A percentile compares a stretch with the other conserved stretches of the same genome.
Conservation (phyloP, 2,113 vertebrate genomes). For the Aphyosemion australe region DNA sequence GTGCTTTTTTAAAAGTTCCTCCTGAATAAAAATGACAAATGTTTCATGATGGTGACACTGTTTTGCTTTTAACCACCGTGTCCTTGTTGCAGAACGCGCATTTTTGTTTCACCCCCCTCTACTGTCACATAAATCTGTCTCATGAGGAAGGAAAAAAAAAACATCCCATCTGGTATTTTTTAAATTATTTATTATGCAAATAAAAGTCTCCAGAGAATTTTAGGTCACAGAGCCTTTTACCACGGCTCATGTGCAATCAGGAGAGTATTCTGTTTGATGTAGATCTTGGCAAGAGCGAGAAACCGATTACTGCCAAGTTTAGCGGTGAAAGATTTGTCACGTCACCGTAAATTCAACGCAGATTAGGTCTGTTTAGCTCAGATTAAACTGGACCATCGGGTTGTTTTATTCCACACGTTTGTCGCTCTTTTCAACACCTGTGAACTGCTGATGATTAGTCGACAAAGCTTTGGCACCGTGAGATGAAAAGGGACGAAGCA, state of each 20-base stretch:
- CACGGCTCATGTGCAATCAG: slow-evolving; percentile 20
- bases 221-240: slow-evolving; percentile 11
- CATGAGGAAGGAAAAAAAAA: slow-evolving; percentile 28
- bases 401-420: slow-evolving; percentile 34
- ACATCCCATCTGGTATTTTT: slow-evolving; percentile 40
- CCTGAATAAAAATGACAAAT: slow-evolving; percentile 34
- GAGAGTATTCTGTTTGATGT: neutral
- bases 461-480: slow-evolving; percentile 48
- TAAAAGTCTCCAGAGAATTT: slow-evolving; percentile 22
- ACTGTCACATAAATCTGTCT: slow-evolving; percentile 43
- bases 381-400: slow-evolving; percentile 45
- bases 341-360: slow-evolving; percentile 35
- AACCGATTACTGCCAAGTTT: slow-evolving; percentile 40
- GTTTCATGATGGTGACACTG: slow-evolving; percentile 42
- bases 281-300: slow-evolving; percentile 23
- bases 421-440: slow-evolving; percentile 33
- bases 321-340: slow-evolving; percentile 42
- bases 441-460: slow-evolving; percentile 34
- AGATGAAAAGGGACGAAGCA: slow-evolving; percentile 40
- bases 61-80: slow-evolving; percentile 59
- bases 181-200: slow-evolving; percentile 43
- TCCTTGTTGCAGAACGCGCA: slow-evolving; percentile 40
- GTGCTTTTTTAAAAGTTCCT: slow-evolving; percentile 6
- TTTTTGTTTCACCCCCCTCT: slow-evolving; percentile 17
- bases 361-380: slow-evolving; percentile 48